Evolutionary conservation across 2,888 invertebrate species (phyloP), one percentile per base, ranked within the genome.

Genomic region (Dasysyrphus albostriatus): DNA sequence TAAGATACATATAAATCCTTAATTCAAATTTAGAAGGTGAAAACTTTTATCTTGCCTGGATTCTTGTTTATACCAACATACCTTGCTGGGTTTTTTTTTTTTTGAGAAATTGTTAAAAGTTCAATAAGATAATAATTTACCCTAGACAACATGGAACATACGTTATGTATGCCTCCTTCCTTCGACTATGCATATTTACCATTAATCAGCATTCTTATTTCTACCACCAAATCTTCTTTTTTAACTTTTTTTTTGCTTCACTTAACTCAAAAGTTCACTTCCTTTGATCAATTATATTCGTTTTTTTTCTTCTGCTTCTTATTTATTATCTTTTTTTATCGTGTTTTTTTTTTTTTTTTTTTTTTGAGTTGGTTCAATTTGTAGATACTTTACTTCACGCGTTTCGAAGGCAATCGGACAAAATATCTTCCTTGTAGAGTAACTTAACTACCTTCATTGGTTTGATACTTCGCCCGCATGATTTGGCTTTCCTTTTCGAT

Each of bases 281-380:
- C 83, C 87, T 87, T 87, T 87, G 87, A 87, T 87, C 83, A 87
- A 87, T 87, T 87, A 87, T 74, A 51, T 49, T 82, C 69, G 16
- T 65, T 83, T 83, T 83, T 83, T 74, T 72, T 78, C 24, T 42
- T 47, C 5, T 42, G 49, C 42, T 24, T 58, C 24, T 39, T 58
- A 58, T 51, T 56, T 47, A 56, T 75, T 32, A 37, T 54, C 63
- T 63, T 24, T 58, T 37, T 39, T 58, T 47, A 44, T 29, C 51
- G 39, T 58, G 32, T 16, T 7, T 32, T 16, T 51, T 63, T n/a
- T n/a, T n/a, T n/a, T n/a, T n/a, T n/a, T n/a, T n/a, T 56, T 70
- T 44, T 16, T 44, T 58, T 56, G 56, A 34, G 6, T 65, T 7
- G 8, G 63, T 75, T n/a, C 16, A 73, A 58, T 72, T 76, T 51